Percentiles rank a stretch among this genome's conserved stretches.
Conservation (phyloP, 2,797 vertebrate genomes). For the Hoplostethus mediterraneus region DNA sequence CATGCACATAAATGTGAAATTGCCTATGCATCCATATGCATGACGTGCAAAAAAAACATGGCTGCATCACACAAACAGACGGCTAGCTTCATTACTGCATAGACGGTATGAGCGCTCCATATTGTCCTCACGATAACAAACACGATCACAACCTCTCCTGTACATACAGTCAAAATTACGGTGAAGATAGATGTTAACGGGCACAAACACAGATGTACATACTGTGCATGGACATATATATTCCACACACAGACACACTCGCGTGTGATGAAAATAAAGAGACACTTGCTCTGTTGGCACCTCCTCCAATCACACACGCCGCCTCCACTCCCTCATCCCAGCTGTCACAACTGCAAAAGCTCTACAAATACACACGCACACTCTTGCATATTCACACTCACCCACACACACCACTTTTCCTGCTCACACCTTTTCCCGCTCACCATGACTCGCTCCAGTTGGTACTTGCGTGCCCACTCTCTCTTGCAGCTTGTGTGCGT, state of each 20-base stretch:
- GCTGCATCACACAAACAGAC: slow-evolving; percentile 32
- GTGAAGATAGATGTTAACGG: slow-evolving; percentile 38
- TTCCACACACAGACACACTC: slow-evolving; percentile 62
- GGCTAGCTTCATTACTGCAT: slow-evolving; percentile 34
- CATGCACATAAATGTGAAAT: background rate
- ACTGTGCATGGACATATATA: slow-evolving; percentile 52
- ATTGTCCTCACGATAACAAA: slow-evolving; percentile 34
- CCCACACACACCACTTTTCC: slow-evolving; percentile 71
- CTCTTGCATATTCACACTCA: slow-evolving; percentile 67
- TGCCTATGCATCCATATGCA: no score
- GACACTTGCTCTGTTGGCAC: slow-evolving; percentile 85
- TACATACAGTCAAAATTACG: slow-evolving; percentile 23
- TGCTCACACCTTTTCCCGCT: slow-evolving; percentile 83
- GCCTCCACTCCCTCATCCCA: slow-evolving; percentile 84
- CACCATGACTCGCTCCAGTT: slow-evolving; percentile 76
- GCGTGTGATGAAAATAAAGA: slow-evolving; percentile 81
- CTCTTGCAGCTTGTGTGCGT: slow-evolving; percentile 57
- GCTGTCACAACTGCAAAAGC: slow-evolving; percentile 86
- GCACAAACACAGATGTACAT: slow-evolving; percentile 75
- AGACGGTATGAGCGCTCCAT: slow-evolving; percentile 29
- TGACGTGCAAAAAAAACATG: background rate
- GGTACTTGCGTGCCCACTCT: slow-evolving; percentile 78
- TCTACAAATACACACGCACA: slow-evolving; percentile 78
- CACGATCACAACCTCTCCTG: slow-evolving; percentile 27
- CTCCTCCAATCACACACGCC: slow-evolving; percentile 83